Conservation (phyloP, 2,888 invertebrate genomes). For the Nephrocerus scutellatus region DNA sequence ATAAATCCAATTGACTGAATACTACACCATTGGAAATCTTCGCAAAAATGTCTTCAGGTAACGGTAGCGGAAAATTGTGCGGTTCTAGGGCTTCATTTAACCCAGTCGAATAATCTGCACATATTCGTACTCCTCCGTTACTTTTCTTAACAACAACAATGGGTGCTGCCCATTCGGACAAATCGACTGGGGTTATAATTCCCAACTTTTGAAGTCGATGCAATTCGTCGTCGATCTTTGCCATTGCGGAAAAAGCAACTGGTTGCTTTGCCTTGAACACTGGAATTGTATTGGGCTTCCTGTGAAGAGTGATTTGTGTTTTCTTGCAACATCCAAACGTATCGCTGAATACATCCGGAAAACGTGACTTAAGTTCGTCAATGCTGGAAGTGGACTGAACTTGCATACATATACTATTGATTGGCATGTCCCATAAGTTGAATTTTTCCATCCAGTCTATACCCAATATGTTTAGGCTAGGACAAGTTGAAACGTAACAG, state of each 20-base stretch:
- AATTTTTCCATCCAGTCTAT: slow-evolving; percentile 15
- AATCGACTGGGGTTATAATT: slow-evolving; percentile 22
- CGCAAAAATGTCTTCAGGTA: slow-evolving; percentile 22
- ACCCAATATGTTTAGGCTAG: slow-evolving; percentile 15
- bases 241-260: slow-evolving; percentile 20
- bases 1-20: slow-evolving; percentile 19
- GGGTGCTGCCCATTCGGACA: slow-evolving; percentile 24
- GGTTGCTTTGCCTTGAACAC: slow-evolving; percentile 21
- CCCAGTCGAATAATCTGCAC: slow-evolving; percentile 24
- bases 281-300: slow-evolving; percentile 15
- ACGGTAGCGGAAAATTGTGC: slow-evolving; percentile 21
- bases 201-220: slow-evolving; percentile 15
- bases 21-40: slow-evolving; percentile 15
- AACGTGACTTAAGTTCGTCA: slow-evolving; percentile 7
- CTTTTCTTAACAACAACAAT: slow-evolving; percentile 18
- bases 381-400: too few relatives aligned
- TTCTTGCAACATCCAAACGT: slow-evolving; percentile 18
- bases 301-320: too few relatives aligned
- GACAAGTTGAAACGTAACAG: slow-evolving; percentile 11
- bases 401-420: slow-evolving; percentile 10
- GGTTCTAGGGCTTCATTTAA: slow-evolving; percentile 20
- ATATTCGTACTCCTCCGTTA: slow-evolving; percentile 21
- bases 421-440: slow-evolving; percentile 13
- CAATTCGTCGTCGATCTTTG: slow-evolving; percentile 17
- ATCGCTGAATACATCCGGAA: too few relatives aligned